Conservation (phyloP, 2,797 vertebrate species). For the Australoheros facetus region DNA sequence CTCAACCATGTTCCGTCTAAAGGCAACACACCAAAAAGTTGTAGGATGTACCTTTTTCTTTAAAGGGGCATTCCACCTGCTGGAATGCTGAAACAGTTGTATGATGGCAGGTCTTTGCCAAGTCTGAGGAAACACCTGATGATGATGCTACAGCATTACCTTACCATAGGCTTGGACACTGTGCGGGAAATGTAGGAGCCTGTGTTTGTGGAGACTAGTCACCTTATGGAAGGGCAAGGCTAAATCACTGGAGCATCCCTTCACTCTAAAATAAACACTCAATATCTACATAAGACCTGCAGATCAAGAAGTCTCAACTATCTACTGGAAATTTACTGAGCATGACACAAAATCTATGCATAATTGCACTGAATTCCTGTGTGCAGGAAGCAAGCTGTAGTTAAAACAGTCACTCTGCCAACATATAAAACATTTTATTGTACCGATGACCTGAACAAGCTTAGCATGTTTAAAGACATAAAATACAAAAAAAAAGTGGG, state of each 20-base stretch:
- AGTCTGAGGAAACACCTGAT: neutral
- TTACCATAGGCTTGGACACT: neutral
- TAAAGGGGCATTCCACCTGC: neutral
- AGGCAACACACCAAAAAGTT: neutral
- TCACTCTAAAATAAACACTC: neutral
- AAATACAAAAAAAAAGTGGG: neutral
- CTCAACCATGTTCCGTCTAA: neutral
- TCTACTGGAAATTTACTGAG: neutral
- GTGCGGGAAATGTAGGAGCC: neutral
- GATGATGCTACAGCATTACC: neutral
- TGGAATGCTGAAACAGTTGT: neutral
- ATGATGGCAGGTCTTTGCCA: neutral
- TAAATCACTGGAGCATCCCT: neutral
- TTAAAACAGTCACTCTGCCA: neutral
- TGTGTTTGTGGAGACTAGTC: neutral
- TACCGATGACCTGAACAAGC: neutral
- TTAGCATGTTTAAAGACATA: slow-evolving; percentile 2
- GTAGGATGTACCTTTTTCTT: neutral
- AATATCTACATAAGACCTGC: neutral
- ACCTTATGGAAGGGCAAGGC: neutral
- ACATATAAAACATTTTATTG: neutral
- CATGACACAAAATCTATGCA: neutral
- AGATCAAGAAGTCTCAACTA: neutral
- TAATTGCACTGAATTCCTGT: neutral
- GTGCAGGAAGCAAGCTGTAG: neutral